A percentile compares a stretch with the other conserved stretches of the same genome.
phyloP scores from a whole-genome alignment of 2,797 vertebrate genomes.

The Miichthys miiuy region DNA sequence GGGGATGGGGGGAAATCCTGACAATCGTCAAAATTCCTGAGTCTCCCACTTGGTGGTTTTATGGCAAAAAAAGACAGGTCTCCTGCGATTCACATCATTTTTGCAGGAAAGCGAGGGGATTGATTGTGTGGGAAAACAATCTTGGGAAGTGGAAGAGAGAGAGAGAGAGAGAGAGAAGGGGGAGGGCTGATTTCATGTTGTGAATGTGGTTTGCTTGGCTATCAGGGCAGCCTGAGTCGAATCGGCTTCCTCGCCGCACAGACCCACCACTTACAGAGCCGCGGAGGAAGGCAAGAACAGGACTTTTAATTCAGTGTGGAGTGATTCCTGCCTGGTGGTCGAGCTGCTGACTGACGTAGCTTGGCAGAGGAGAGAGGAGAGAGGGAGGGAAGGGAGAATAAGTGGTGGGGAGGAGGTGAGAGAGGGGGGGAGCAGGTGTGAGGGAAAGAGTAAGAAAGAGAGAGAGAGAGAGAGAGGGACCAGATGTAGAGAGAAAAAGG shows the following conservation, averaged over 20 bases:
- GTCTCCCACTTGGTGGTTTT: conserved; percentile 47
- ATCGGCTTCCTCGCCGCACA: conserved; percentile 31
- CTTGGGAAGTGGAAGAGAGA: conserved; percentile 49
- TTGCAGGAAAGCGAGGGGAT: conserved; percentile 39
- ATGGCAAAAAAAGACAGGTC: conserved; percentile 31
- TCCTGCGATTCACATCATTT: conserved; percentile 55
- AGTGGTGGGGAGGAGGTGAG: conserved; percentile 25
- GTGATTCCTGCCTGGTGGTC: conserved; percentile 41
- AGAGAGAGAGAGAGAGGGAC: conserved; percentile 41
- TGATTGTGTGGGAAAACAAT: conserved; percentile 73
- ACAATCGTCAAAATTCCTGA: conserved; percentile 58
- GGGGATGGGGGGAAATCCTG: conserved; percentile 37
- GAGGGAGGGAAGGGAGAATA: conserved; percentile 13
- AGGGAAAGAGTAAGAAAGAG: neutral
- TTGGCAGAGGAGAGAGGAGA: conserved; percentile 24
- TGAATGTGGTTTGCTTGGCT: conserved; percentile 52
- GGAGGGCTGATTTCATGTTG: conserved; percentile 42
- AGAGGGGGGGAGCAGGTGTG: conserved; percentile 58
- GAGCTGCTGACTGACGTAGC: conserved; percentile 38
- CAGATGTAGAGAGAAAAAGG: conserved; percentile 35
- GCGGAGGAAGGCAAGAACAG: neutral
- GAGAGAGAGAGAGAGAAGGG: neutral
- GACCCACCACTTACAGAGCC: conserved; percentile 28
- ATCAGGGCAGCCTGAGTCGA: conserved; percentile 40
- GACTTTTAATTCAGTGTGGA: conserved; percentile 24